phyloP scores from a whole-genome alignment of 2,888 invertebrate species.

The Drosophila greeni region DNA sequence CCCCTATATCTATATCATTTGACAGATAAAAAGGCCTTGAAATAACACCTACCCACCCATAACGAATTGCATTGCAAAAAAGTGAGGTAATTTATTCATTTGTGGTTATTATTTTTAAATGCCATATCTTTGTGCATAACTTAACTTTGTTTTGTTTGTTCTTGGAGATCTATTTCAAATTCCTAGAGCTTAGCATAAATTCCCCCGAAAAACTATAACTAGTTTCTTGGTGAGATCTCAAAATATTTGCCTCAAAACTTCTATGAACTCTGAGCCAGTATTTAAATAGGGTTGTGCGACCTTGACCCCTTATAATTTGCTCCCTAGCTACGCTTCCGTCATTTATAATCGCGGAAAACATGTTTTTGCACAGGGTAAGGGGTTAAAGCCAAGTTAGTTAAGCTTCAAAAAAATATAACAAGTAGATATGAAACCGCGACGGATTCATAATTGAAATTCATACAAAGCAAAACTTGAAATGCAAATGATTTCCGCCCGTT shows the following conservation, averaged over 20 bases:
- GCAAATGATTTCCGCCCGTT: constrained; percentile 43
- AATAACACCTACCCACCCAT: constrained; percentile 3
- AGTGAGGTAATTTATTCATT: constrained; percentile 11
- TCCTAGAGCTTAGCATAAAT: constrained; percentile 22
- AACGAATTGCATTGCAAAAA: constrained; percentile 22
- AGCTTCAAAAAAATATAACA: constrained; percentile 10
- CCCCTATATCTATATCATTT: constrained; percentile 23
- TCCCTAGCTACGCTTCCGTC: constrained; percentile 27
- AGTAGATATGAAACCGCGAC: constrained; percentile 26
- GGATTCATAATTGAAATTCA: constrained; percentile 37
- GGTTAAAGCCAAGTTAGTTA: constrained; percentile 20
- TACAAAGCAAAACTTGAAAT: constrained; percentile 39
- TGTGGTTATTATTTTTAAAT: constrained; percentile 7
- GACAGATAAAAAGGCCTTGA: constrained; percentile 23
- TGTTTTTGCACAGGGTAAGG: constrained; percentile 13
- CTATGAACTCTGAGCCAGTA: constrained; percentile 11
- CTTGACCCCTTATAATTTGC: constrained; percentile 39
- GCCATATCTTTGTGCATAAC: neutral
- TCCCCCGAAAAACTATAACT: neutral
- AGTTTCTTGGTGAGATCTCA: neutral
- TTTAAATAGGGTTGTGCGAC: constrained; percentile 8
- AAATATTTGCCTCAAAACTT: constrained; percentile 15
- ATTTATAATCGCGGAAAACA: constrained; percentile 19
- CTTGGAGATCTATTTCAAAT: constrained; percentile 17
- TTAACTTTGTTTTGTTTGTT: constrained; percentile 12